Percentiles rank a stretch among this genome's conserved stretches.
Conservation (phyloP, 2,888 invertebrate genomes). For the Tipula vernalis region DNA sequence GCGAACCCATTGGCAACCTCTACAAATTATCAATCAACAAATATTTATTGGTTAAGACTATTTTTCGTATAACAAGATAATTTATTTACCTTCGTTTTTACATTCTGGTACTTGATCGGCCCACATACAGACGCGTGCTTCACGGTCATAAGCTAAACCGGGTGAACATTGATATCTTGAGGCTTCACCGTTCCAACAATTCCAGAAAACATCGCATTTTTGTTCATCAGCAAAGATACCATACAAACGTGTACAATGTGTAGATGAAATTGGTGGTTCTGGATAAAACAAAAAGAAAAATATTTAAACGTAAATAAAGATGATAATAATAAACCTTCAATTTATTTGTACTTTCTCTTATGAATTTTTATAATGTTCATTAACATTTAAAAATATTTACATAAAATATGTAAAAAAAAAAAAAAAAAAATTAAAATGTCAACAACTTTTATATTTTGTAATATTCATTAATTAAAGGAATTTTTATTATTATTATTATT, state of each 20-base stretch:
- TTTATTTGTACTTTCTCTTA: neutral
- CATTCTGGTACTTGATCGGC: slow-evolving; percentile 90
- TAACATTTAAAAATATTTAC: neutral
- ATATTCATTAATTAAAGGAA: neutral
- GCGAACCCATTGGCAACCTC: slow-evolving; percentile 84
- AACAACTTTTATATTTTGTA: neutral
- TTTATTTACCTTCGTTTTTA: slow-evolving; percentile 66
- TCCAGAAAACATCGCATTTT: slow-evolving; percentile 92
- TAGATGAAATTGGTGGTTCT: slow-evolving; percentile 75
- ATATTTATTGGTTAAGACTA: neutral
- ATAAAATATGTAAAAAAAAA: neutral
- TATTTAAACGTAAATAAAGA: neutral
- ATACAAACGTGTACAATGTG: slow-evolving; percentile 76
- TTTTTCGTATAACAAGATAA: slow-evolving; percentile 13
- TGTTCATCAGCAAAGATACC: slow-evolving; percentile 83
- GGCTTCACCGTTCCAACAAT: slow-evolving; percentile 92
- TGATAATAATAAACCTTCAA: neutral
- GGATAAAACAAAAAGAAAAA: slow-evolving; percentile 17
- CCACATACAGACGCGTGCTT: slow-evolving; percentile 92
- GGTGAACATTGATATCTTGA: slow-evolving; percentile 91
- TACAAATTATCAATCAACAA: slow-evolving; percentile 31
- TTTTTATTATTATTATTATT: too few species aligned
- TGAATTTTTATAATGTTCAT: slow-evolving; percentile 6
- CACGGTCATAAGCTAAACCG: slow-evolving; percentile 86
- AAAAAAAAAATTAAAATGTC: neutral